Evolutionary conservation across 2,888 invertebrate species (phyloP).

Genomic region (Altica lythri): DNA sequence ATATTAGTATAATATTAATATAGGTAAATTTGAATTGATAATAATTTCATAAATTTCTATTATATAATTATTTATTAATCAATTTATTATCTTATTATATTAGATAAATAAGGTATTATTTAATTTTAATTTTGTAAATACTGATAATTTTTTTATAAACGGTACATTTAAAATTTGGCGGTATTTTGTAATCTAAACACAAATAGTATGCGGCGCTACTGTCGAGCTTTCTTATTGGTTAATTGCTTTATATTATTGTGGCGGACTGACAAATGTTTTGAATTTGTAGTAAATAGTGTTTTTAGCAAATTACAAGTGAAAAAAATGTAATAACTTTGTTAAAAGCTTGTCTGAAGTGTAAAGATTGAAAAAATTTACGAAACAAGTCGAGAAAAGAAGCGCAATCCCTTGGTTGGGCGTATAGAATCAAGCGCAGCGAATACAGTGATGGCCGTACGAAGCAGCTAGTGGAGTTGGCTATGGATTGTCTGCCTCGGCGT

Average conservation of each 20-base stretch:
- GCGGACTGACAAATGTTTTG: constrained; percentile 53
- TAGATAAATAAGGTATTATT: too few species aligned
- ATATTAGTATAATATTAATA: too few species aligned
- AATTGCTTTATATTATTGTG: constrained; percentile 48
- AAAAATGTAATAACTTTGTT: constrained; percentile 18
- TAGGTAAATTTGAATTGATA: too few species aligned
- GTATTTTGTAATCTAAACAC: too few species aligned
- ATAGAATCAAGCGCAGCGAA: constrained; percentile 44
- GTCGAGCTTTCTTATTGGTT: constrained; percentile 47
- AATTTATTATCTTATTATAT: too few species aligned
- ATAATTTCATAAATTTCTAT: too few species aligned
- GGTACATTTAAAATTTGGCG: too few species aligned
- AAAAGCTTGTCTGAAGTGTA: constrained; percentile 6
- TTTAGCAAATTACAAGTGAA: constrained; percentile 32
- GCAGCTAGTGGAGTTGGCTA: constrained; percentile 31
- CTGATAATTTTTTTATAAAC: too few species aligned
- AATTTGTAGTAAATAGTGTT: constrained; percentile 49
- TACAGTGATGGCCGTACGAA: constrained; percentile 49
- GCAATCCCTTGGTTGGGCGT: constrained; percentile 44
- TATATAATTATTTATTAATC: too few species aligned
- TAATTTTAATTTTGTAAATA: too few species aligned
- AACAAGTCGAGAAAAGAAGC: not conserved
- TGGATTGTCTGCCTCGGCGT: constrained; percentile 13
- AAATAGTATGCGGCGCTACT: constrained; percentile 21
- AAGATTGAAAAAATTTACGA: not conserved